Percentiles rank a stretch among this genome's conserved stretches.
These are phyloP conservation scores for Andrena chrysosceles DNA, from an alignment of 2,888 invertebrate genomes.

Conservation along the genomic window DNA sequence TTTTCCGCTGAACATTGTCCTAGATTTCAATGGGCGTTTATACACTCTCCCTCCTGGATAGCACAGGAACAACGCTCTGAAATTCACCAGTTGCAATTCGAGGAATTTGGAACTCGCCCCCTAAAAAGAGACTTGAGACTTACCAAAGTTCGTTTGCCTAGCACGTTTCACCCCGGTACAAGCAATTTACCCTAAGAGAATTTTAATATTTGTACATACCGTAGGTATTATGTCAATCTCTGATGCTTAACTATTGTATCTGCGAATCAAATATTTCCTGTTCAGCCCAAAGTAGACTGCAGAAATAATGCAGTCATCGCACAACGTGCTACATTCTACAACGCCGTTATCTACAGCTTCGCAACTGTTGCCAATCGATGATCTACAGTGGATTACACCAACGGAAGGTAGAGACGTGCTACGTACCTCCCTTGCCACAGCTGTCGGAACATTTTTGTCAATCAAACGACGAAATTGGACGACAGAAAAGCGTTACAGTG, in stretches of 20 bases:
- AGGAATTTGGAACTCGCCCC: background rate
- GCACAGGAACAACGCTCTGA: background rate
- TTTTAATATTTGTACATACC: no score
- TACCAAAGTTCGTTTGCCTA: background rate
- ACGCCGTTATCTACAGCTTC: background rate
- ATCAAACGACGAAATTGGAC: constrained; percentile 17
- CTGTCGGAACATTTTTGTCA: background rate
- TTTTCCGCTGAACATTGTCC: background rate
- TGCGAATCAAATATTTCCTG: background rate
- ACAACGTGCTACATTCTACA: background rate
- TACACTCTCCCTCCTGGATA: background rate
- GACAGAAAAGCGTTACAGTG: constrained; percentile 14
- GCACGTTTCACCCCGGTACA: background rate
- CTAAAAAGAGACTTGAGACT: background rate
- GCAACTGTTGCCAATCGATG: background rate
- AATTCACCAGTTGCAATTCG: background rate
- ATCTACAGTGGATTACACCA: background rate
- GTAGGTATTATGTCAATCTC: no score
- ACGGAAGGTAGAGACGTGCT: background rate
- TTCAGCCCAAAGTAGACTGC: background rate
- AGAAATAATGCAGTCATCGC: background rate
- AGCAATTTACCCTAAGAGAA: background rate
- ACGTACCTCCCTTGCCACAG: background rate
- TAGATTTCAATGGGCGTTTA: background rate
- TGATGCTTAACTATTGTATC: background rate